Conservation (phyloP, 2,113 vertebrate species). For the Prietella phreatophila region DNA sequence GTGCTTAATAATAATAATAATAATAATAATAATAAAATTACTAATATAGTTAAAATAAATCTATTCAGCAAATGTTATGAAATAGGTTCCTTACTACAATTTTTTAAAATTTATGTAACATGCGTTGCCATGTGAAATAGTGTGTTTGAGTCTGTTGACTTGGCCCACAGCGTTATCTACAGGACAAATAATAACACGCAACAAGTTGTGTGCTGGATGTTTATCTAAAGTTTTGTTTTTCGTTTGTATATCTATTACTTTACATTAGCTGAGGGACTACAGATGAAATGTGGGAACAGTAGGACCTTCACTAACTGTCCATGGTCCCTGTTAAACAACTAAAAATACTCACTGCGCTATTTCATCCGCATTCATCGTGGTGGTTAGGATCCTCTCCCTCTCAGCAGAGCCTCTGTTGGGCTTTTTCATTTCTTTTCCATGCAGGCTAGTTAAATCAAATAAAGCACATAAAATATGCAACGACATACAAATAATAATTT, state of each 20-base stretch:
- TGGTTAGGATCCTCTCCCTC: not conserved
- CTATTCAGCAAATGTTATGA: no score
- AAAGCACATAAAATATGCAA: not conserved
- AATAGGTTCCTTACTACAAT: not conserved
- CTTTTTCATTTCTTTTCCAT: not conserved
- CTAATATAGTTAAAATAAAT: no score
- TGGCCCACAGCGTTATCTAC: slow-evolving; percentile 3
- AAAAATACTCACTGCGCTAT: slow-evolving; percentile 39
- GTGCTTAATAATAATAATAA: not conserved
- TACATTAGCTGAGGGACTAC: not conserved
- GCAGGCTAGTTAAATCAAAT: not conserved
- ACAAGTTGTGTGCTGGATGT: not conserved
- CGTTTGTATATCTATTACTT: not conserved
- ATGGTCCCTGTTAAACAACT: not conserved
- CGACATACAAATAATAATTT: not conserved
- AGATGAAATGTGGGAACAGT: not conserved
- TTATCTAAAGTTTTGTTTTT: not conserved
- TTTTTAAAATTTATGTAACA: not conserved
- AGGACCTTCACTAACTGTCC: not conserved
- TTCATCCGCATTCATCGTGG: slow-evolving; percentile 2
- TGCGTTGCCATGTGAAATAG: not conserved
- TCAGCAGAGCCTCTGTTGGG: not conserved
- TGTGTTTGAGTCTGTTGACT: not conserved
- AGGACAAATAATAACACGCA: not conserved
- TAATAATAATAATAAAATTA: not conserved